Conservation (phyloP, 2,888 invertebrate species). For the Sesia bembeciformis region DNA sequence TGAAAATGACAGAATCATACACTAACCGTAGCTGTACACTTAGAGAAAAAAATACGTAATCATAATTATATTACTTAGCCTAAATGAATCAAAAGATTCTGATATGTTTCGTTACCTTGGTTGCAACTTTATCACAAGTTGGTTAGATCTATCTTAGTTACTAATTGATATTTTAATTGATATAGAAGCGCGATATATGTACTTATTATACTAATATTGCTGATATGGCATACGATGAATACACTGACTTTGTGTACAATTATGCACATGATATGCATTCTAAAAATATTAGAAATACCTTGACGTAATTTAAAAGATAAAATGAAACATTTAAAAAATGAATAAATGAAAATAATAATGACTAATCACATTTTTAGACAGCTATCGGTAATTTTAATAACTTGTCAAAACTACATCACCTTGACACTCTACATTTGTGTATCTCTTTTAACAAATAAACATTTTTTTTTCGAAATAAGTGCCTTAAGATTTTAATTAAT, state of each 20-base stretch:
- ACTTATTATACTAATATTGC: slow-evolving; percentile 49
- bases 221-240: slow-evolving; percentile 36
- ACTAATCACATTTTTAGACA: no score
- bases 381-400: no score
- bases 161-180: slow-evolving; percentile 63
- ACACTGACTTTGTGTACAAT: no score
- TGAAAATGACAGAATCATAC: slow-evolving; percentile 21
- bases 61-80: slow-evolving; percentile 14
- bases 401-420: no score
- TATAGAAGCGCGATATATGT: slow-evolving; percentile 25
- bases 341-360: no score
- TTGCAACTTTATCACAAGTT: slow-evolving; percentile 77
- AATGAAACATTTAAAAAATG: no score
- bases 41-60: slow-evolving; percentile 25
- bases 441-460: no score
- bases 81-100: slow-evolving; percentile 80
- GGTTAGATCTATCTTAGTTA: slow-evolving; percentile 43
- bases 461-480: slow-evolving; percentile 18
- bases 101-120: slow-evolving; percentile 84
- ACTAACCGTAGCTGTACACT: slow-evolving; percentile 35
- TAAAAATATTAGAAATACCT: no score
- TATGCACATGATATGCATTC: no score
- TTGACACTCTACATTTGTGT: no score
- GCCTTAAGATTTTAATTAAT: slow-evolving; percentile 35
- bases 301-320: no score